Evolutionary conservation across 2,888 invertebrate genomes (phyloP).

Genomic region (Operophtera brumata): DNA sequence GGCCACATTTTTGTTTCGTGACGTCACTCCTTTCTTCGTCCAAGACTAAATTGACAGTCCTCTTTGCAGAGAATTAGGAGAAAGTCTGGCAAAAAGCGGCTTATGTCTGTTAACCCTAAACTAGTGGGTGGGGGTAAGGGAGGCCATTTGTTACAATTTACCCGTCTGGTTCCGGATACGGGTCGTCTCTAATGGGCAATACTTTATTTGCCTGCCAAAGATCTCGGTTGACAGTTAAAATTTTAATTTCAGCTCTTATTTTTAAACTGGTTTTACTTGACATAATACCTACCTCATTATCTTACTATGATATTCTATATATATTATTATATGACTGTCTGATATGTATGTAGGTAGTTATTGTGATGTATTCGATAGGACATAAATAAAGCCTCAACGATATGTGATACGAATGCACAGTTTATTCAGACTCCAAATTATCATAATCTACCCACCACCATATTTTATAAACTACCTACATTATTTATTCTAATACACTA

Average conservation of each 20-base stretch:
- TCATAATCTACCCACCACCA: too few relatives aligned
- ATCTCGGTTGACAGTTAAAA: conserved; percentile 37
- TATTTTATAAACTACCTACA: too few relatives aligned
- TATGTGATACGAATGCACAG: too few relatives aligned
- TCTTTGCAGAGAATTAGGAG: conserved; percentile 13
- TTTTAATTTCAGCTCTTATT: conserved; percentile 13
- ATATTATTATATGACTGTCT: too few relatives aligned
- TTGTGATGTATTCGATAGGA: too few relatives aligned
- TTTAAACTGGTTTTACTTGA: conserved; percentile 3
- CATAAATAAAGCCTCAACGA: too few relatives aligned
- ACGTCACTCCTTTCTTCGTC: conserved; percentile 3
- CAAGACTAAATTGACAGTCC: not conserved
- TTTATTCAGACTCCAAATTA: too few relatives aligned
- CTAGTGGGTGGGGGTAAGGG: conserved; percentile 28
- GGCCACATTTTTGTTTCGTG: conserved; percentile 5
- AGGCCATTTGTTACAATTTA: conserved; percentile 56
- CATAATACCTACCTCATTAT: not conserved
- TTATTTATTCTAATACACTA: too few relatives aligned
- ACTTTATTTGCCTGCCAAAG: conserved; percentile 55
- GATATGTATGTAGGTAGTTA: too few relatives aligned
- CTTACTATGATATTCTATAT: not conserved
- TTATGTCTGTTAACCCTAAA: conserved; percentile 28
- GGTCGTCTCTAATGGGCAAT: conserved; percentile 53
- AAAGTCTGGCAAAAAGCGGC: conserved; percentile 26
- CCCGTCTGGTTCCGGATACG: conserved; percentile 47